These are phyloP conservation scores for Caerostris darwini DNA, from an alignment of 1,140 invertebrate genomes.

Conservation along the genomic window DNA sequence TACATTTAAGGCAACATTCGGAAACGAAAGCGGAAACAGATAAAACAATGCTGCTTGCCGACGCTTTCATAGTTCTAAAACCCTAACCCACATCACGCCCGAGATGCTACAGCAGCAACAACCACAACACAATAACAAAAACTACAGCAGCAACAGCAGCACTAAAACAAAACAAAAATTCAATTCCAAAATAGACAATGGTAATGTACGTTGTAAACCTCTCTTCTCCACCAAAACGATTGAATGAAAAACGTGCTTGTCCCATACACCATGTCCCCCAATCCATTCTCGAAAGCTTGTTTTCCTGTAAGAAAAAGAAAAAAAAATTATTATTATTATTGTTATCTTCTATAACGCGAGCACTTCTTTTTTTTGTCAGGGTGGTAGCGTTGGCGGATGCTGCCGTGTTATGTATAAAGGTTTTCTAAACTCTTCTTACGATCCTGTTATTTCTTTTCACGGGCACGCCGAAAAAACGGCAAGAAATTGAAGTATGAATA, in stretches of 20 bases:
- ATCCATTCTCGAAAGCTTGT: conserved; percentile 36
- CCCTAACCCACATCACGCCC: conserved; percentile 14
- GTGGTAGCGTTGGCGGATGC: background rate
- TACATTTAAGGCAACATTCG: conserved; percentile 4
- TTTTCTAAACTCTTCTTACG: conserved; percentile 58
- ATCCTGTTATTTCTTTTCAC: conserved; percentile 73
- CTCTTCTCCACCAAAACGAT: conserved; percentile 39
- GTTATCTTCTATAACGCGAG: conserved; percentile 55
- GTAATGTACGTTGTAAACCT: conserved; percentile 53
- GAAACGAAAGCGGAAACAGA: conserved; percentile 1
- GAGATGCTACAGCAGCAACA: background rate
- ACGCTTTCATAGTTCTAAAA: conserved; percentile 40
- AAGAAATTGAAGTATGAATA: conserved; percentile 76
- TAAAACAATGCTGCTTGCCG: background rate
- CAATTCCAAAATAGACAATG: conserved; percentile 73
- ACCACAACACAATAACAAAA: background rate
- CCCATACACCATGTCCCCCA: conserved; percentile 46
- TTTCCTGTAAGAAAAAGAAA: background rate
- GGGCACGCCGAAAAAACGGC: conserved; percentile 38
- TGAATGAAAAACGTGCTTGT: conserved; percentile 73
- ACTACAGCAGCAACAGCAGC: too few species aligned
- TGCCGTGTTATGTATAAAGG: conserved; percentile 20
- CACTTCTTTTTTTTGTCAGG: background rate
- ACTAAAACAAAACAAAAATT: conserved; percentile 32
- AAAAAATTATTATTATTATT: conserved; percentile 72